These are phyloP conservation scores for Mallateleia sp. DNA, from an alignment of 2,888 invertebrate genomes.

Conservation along the genomic window DNA sequence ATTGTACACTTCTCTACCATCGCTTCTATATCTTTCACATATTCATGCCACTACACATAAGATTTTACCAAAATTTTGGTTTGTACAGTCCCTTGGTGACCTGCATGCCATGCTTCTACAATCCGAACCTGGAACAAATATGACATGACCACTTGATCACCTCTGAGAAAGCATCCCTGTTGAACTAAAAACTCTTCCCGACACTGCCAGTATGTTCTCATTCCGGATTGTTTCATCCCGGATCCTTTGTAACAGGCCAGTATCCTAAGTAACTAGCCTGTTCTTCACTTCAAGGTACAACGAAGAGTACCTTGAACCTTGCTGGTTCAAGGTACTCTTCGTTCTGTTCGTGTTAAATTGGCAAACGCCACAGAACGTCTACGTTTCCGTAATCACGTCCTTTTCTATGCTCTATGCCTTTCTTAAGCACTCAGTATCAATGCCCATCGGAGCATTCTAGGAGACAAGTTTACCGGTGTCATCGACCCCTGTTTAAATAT, in stretches of 20 bases:
- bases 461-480: conserved; percentile 33
- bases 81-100: not conserved
- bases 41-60: too few species aligned
- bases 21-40: too few species aligned
- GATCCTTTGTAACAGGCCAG: too few species aligned
- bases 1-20: too few species aligned
- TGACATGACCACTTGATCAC: conserved; percentile 16
- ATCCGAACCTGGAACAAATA: not conserved
- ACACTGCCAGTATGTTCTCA: too few species aligned
- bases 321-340: conserved; percentile 25
- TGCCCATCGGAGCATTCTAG: conserved; percentile 20
- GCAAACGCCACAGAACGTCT: too few species aligned
- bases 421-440: conserved; percentile 12
- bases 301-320: too few species aligned
- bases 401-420: not conserved
- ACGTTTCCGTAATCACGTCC: not conserved
- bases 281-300: conserved; percentile 30
- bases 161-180: too few species aligned
- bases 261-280: not conserved
- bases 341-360: too few species aligned
- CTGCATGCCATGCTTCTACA: not conserved
- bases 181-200: too few species aligned
- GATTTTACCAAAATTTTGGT: too few species aligned
- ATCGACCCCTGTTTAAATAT: conserved; percentile 23
- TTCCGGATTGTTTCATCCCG: too few species aligned